A percentile compares a stretch with the other conserved stretches of the same genome.
phyloP scores from a whole-genome alignment of 2,888 invertebrate genomes.

The Drosophila nigricruria region DNA sequence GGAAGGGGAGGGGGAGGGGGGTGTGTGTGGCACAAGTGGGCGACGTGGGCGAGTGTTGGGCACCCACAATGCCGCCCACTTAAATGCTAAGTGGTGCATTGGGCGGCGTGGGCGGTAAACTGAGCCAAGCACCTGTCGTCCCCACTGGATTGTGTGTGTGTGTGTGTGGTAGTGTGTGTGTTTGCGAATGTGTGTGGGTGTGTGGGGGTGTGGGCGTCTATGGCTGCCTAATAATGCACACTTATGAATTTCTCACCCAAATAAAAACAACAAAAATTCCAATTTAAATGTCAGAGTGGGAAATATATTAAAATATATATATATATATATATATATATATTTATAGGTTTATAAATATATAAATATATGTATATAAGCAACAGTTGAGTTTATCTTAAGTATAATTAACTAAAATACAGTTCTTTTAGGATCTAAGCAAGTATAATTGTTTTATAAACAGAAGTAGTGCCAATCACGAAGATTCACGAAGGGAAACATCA shows the following conservation, averaged over 20 bases:
- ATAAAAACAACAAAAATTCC: slow-evolving; percentile 23
- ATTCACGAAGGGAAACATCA: no score
- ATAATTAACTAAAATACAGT: not conserved
- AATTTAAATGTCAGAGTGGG: not conserved
- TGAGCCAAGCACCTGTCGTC: slow-evolving; percentile 47
- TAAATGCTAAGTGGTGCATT: slow-evolving; percentile 80
- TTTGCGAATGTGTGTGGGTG: slow-evolving; percentile 3
- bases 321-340: not conserved
- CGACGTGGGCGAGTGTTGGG: slow-evolving; percentile 3
- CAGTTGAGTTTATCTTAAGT: not conserved
- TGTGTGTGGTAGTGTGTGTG: not conserved
- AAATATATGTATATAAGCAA: not conserved
- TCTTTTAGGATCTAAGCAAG: not conserved
- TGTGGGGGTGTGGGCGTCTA: slow-evolving; percentile 9
- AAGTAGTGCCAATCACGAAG: no score
- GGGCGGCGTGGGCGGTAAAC: slow-evolving; percentile 31
- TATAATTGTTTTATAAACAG: no score
- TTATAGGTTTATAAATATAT: not conserved
- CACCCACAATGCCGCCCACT: slow-evolving; percentile 72
- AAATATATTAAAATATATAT: not conserved
- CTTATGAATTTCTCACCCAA: slow-evolving; percentile 48
- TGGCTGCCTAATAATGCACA: slow-evolving; percentile 64
- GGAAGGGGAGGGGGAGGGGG: not conserved
- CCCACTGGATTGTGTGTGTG: slow-evolving; percentile 5
- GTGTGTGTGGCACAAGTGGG: slow-evolving; percentile 4